phyloP scores from a whole-genome alignment of 2,888 invertebrate species.

The Noctua fimbriata region DNA sequence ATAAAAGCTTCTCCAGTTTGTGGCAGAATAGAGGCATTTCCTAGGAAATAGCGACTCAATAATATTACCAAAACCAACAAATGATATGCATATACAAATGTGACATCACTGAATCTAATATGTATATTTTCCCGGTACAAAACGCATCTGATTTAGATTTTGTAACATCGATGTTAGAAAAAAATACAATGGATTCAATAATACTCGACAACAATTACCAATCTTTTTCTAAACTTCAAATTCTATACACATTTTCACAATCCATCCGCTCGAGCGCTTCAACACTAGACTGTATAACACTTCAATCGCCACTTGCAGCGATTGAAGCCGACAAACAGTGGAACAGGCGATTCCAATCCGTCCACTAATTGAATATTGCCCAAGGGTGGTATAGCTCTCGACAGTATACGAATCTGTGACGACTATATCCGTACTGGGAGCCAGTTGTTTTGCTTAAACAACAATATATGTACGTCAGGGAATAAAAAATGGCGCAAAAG shows the following conservation, averaged over 20 bases:
- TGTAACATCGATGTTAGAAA: not conserved
- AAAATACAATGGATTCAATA: not conserved
- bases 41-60: not conserved
- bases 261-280: slow-evolving; percentile 48
- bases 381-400: slow-evolving; percentile 76
- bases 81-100: not conserved
- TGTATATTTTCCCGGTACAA: not conserved
- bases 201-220: slow-evolving; percentile 19
- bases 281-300: slow-evolving; percentile 41
- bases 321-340: slow-evolving; percentile 65
- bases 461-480: slow-evolving; percentile 78
- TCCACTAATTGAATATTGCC: slow-evolving; percentile 79
- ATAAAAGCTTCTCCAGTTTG: slow-evolving; percentile 14
- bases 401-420: slow-evolving; percentile 71
- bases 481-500: slow-evolving; percentile 62
- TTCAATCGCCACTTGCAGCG: slow-evolving; percentile 65
- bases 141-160: not conserved
- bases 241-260: slow-evolving; percentile 47
- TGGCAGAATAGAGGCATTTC: not conserved
- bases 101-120: not conserved
- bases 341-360: slow-evolving; percentile 58
- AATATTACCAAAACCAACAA: not conserved
- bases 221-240: slow-evolving; percentile 36
- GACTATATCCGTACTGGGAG: slow-evolving; percentile 75
- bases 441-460: slow-evolving; percentile 79